Conservation (phyloP, 1,140 invertebrate genomes). For the Frieseomelitta varia region DNA sequence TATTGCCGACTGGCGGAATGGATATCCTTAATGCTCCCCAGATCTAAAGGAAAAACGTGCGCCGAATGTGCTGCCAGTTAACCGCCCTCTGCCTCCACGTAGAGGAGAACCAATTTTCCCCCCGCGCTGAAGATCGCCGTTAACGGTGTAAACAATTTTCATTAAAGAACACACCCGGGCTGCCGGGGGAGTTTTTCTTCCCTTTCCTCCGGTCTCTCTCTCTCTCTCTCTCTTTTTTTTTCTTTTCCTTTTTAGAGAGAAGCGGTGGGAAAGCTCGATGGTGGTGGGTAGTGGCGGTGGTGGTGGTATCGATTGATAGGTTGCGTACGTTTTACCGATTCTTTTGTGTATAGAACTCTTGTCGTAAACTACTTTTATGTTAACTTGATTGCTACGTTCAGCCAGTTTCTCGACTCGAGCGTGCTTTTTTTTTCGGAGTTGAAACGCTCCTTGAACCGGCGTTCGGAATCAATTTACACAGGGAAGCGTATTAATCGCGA, state of each 20-base stretch:
- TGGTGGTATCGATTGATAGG: background rate
- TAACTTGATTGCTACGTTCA: background rate
- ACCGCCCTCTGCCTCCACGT: background rate
- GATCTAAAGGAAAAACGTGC: conserved; percentile 77
- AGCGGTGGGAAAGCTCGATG: background rate
- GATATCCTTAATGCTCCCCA: conserved; percentile 76
- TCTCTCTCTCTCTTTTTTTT: background rate
- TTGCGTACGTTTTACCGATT: background rate
- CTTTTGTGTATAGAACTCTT: background rate
- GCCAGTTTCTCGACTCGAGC: background rate
- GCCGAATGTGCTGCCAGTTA: conserved; percentile 66
- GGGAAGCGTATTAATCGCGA: background rate
- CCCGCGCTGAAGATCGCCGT: conserved; percentile 49
- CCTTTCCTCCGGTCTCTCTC: background rate
- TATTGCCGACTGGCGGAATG: conserved; percentile 75
- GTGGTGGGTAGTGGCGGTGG: background rate
- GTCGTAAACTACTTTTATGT: background rate
- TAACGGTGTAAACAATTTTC: conserved; percentile 65
- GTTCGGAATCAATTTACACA: too few species aligned
- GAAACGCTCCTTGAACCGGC: background rate
- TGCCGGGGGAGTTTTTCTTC: too few species aligned
- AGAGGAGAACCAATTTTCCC: conserved; percentile 40
- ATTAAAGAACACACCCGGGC: conserved; percentile 33
- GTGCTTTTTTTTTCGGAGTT: background rate
- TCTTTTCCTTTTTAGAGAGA: background rate